Conservation (phyloP, 1,140 invertebrate species). For the Agraylea sexmaculata region DNA sequence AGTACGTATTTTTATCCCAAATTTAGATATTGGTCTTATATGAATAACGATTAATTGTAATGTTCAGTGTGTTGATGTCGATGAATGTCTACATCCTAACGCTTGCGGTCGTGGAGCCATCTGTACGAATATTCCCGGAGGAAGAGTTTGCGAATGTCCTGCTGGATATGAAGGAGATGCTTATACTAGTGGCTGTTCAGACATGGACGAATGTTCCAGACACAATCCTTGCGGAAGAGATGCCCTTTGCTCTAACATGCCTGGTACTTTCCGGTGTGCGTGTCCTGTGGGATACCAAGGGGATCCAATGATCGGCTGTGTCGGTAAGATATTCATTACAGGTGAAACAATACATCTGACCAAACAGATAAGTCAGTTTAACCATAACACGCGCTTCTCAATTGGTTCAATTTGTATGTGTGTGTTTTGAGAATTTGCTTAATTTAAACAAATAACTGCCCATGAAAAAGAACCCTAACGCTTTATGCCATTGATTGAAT, state of each 20-base stretch:
- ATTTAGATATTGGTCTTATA: conserved; percentile 3
- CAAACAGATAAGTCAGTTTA: conserved; percentile 7
- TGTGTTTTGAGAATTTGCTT: neutral
- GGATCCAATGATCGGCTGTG: conserved; percentile 56
- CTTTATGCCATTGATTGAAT: too few species aligned
- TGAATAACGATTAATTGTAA: conserved; percentile 6
- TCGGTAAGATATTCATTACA: conserved; percentile 40
- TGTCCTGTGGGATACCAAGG: conserved; percentile 68
- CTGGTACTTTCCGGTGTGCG: conserved; percentile 58
- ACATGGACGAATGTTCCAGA: conserved; percentile 15
- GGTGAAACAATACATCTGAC: neutral
- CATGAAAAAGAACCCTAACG: too few species aligned
- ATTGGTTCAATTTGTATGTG: conserved; percentile 7
- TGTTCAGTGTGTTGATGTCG: conserved; percentile 63
- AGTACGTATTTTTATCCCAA: conserved; percentile 33
- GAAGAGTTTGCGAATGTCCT: conserved; percentile 71
- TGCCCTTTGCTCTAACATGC: conserved; percentile 60
- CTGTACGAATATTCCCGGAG: conserved; percentile 68
- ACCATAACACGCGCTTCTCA: conserved; percentile 14
- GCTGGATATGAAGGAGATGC: conserved; percentile 65
- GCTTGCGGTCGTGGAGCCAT: conserved; percentile 68
- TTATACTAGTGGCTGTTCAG: conserved; percentile 47
- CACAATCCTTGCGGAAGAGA: conserved; percentile 53
- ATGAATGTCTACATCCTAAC: conserved; percentile 63
- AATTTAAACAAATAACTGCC: neutral